A percentile compares a stretch with the other conserved stretches of the same genome.
These are phyloP conservation scores for Carposina sasakii DNA, from an alignment of 1,140 invertebrate genomes.

Conservation along the genomic window DNA sequence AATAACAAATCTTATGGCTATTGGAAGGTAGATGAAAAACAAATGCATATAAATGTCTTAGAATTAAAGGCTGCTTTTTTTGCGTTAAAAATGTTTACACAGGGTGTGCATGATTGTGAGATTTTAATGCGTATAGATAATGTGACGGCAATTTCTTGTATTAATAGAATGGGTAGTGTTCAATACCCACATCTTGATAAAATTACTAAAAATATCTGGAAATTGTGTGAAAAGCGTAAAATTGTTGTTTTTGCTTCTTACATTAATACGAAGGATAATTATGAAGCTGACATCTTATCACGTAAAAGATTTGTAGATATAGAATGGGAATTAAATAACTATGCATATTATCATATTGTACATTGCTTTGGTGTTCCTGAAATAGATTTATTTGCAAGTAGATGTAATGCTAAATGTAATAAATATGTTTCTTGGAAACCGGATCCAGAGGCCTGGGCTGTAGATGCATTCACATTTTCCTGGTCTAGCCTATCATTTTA, in stretches of 20 bases:
- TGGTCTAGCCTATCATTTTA: slow-evolving; percentile 4
- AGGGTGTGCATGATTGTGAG: not conserved
- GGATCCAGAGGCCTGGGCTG: not conserved
- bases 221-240: slow-evolving; percentile 6
- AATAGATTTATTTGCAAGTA: slow-evolving; percentile 6
- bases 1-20: no score
- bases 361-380: not conserved
- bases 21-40: slow-evolving; percentile 4
- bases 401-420: slow-evolving; percentile 3
- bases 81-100: slow-evolving; percentile 3
- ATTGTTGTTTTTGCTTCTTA: slow-evolving; percentile 7
- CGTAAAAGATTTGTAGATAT: not conserved
- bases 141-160: slow-evolving; percentile 27
- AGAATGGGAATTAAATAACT: slow-evolving; percentile 1
- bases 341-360: slow-evolving; percentile 6
- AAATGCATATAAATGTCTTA: not conserved
- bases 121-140: slow-evolving; percentile 27
- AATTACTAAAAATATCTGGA: slow-evolving; percentile 4
- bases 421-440: slow-evolving; percentile 6
- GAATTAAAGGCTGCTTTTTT: slow-evolving; percentile 7
- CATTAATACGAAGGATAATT: slow-evolving; percentile 4
- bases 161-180: slow-evolving; percentile 18
- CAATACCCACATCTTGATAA: slow-evolving; percentile 4
- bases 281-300: not conserved
- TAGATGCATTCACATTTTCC: slow-evolving; percentile 5